A percentile compares a stretch with the other conserved stretches of the same genome.
Evolutionary conservation across 2,888 invertebrate species (phyloP).

Genomic region (Dichetophora obliterata): DNA sequence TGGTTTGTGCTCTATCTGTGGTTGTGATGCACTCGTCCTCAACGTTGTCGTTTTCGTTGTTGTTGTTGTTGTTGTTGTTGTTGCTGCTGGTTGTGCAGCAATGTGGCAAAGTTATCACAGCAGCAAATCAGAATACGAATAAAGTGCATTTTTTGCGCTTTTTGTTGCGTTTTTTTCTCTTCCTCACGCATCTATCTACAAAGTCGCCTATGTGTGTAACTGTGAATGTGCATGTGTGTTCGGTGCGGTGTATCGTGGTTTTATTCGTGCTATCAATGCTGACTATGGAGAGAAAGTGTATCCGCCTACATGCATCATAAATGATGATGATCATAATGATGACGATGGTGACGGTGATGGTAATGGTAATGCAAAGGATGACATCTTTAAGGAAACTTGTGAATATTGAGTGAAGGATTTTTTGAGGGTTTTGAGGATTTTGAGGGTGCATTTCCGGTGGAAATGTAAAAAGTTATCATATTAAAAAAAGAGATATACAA

Average conservation of each 20-base stretch:
- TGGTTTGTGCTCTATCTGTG: conserved; percentile 45
- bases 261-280: conserved; percentile 4
- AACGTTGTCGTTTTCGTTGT: conserved; percentile 16
- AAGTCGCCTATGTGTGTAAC: not conserved
- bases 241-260: conserved; percentile 5
- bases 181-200: not conserved
- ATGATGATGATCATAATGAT: conserved; percentile 2
- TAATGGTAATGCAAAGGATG: conserved; percentile 14
- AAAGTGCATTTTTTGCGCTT: conserved; percentile 40
- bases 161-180: conserved; percentile 17
- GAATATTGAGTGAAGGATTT: not conserved
- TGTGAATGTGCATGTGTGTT: not conserved
- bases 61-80: not conserved
- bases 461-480: conserved; percentile 26
- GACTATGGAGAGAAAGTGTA: conserved; percentile 23
- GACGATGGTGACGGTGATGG: conserved; percentile 20
- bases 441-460: conserved; percentile 30
- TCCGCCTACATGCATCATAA: conserved; percentile 30
- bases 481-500: not conserved
- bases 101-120: conserved; percentile 31
- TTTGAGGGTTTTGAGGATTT: not conserved
- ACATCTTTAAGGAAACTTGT: conserved; percentile 27
- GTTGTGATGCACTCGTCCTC: conserved; percentile 38
- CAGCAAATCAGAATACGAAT: conserved; percentile 42
- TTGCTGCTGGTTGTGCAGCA: conserved; percentile 7